Base-by-base conservation (phyloP, 2,113 vertebrate genomes). In the Phyllopteryx taeniolatus region DNA sequence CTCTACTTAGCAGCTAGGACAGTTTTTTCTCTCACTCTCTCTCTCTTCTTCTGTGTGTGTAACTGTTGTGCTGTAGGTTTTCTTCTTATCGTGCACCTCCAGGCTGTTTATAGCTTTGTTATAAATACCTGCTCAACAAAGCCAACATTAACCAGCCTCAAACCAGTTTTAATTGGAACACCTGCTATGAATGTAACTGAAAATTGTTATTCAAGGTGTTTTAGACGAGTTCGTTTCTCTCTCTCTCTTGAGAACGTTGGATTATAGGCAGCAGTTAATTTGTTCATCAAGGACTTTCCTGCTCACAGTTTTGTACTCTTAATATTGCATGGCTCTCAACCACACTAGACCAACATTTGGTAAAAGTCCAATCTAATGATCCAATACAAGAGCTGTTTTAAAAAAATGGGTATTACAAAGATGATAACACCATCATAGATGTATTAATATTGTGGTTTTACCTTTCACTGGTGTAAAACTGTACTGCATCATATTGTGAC, bases 61-160 rank as follows among this genome's bases (percentile, higher is more conserved):
- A 68, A 80, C 76, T 80, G 79, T 82, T 74, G 73, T 67, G 75
- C 73, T 83, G 77, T 80, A 86, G 79, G 83, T 87, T 85, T 78
- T 83, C 74, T 82, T 85, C 78, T 82, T 80, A 86, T 85, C 73
- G 1, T 78, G 64, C 73, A 76, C 67, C 84, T 82, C 57, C 76
- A 83, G 86, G 80, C 80, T 80, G 81, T 86, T 82, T 81, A 73
- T 72, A 74, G 75, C 74, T 66, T 47, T 47, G 75, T 84, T 81
- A 86, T 85, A 85, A 90, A 83, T 83, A 89, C 76, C 78, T 85
- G 77, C 77, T 85, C 72, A 73, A 83, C 85, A 85, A 81, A 88
- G 82, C 77, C 75, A 81, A 85, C 82, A 83, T 91, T 71, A 72
- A 79, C 68, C 43, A 85, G 75, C 81, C 80, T 78, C 51, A 75